phyloP scores from a whole-genome alignment of 2,113 vertebrate species.

The Cacatua alba region DNA sequence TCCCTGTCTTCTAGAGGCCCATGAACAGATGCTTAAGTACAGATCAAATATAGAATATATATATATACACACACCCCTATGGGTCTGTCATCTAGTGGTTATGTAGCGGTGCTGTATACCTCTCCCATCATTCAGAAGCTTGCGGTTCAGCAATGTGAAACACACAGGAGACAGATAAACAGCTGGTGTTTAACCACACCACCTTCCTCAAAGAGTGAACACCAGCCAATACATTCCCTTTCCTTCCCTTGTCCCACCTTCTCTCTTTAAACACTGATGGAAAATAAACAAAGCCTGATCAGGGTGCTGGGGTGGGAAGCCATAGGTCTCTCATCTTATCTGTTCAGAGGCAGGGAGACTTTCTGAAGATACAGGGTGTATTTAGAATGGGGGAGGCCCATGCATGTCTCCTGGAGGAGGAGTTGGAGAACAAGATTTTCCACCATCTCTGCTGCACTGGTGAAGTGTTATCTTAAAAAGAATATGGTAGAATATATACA shows the following conservation, averaged over 20 bases:
- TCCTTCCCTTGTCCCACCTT: neutral
- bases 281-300: neutral
- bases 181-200: neutral
- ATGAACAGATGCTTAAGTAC: neutral
- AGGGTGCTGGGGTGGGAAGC: neutral
- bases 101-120: neutral
- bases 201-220: neutral
- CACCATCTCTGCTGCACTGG: neutral
- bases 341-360: neutral
- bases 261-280: neutral
- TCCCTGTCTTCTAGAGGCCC: neutral
- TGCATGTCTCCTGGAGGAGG: neutral
- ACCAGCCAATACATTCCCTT: neutral
- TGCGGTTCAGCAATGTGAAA: neutral
- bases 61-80: accelerated
- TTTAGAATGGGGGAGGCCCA: neutral
- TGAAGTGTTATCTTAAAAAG: neutral
- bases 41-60: neutral
- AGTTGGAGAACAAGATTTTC: neutral
- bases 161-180: neutral
- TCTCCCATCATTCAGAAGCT: neutral
- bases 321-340: neutral
- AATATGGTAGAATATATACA: neutral
- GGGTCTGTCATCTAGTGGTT: neutral
- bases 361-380: neutral